Evolutionary conservation across 2,888 invertebrate genomes (phyloP), one percentile per base, ranked within the genome.

Genomic region (Conops quadrifasciatus): DNA sequence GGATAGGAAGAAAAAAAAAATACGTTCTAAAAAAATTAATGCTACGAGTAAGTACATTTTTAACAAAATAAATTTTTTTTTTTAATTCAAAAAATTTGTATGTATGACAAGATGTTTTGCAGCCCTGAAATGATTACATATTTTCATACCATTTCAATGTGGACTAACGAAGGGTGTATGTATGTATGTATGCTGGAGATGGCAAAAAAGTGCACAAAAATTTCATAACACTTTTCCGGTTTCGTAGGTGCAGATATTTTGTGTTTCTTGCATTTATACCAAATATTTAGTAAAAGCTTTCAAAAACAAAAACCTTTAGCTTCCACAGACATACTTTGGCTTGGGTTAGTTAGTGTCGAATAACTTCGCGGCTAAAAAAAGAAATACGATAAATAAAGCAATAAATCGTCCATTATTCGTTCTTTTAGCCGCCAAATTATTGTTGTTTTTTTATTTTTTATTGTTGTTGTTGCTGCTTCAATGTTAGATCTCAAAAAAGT

Each of bases 231-330:
- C n/a, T 59, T 59, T 2, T 2, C n/a, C 16, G 11, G 19, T 13
- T 62, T 43, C 43, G 62, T 21, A 15, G 19, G 19, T 62, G 43
- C 43, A 11, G 26, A 47, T 63, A n/a, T 15, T 60, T 53, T 49
- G 60, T 45, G 36, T 65, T 65, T 69, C n/a, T 62, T 26, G n/a
- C 19, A 64, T 70, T 70, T 70, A 70, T 70, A 70, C 70, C 70
- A 70, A 64, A 58, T 64, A 64, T 66, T 79, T 80, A 81, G 80
- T 81, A 77, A 75, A 79, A 81, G 79, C 80, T 77, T 73, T 62
- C 75, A 77, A 79, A 80, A 78, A 74, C 77, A 77, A 78, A 75
- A 75, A 73, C 43, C 47, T 71, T 67, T 70, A 75, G 76, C 78
- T 78, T 74, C 74, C 74, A 78, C n/a, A 15, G 49, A 21, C 49